Evolutionary conservation across 2,797 vertebrate species (phyloP).

Genomic region (Champsocephalus gunnari): DNA sequence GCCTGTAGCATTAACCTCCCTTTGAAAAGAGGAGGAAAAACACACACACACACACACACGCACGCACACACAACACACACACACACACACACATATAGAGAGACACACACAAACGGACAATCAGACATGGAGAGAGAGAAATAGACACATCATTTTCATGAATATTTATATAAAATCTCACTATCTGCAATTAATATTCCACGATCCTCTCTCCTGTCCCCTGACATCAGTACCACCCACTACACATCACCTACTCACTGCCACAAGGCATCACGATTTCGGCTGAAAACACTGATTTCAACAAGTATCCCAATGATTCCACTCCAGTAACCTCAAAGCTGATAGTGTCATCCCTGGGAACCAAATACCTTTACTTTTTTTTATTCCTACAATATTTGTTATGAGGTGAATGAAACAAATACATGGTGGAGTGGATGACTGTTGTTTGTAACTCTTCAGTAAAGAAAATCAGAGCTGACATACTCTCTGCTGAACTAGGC

Average conservation of each 20-base stretch:
- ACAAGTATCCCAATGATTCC: constrained; percentile 39
- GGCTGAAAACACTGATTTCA: constrained; percentile 8
- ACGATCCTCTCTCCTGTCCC: not conserved
- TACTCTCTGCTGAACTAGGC: constrained; percentile 6
- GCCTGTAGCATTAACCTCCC: too few relatives aligned
- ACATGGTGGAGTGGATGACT: constrained; percentile 3
- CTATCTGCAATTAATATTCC: constrained; percentile 6
- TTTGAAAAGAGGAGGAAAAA: too few relatives aligned
- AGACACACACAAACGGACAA: constrained; percentile 9
- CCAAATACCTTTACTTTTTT: not conserved
- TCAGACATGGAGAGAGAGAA: constrained; percentile 12
- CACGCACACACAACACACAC: constrained; percentile 11
- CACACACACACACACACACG: not conserved
- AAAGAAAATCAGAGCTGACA: constrained; percentile 6
- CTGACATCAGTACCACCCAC: not conserved
- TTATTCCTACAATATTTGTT: constrained; percentile 17
- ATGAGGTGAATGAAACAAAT: constrained; percentile 12
- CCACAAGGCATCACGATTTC: constrained; percentile 8
- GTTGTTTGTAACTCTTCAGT: constrained; percentile 15
- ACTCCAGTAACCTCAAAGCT: constrained; percentile 8
- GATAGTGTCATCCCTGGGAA: not conserved
- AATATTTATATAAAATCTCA: constrained; percentile 36
- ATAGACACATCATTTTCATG: constrained; percentile 32
- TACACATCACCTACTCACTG: not conserved
- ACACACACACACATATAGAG: not conserved